phyloP scores from a whole-genome alignment of 2,797 vertebrate genomes.

The Sebastes nivosus region DNA sequence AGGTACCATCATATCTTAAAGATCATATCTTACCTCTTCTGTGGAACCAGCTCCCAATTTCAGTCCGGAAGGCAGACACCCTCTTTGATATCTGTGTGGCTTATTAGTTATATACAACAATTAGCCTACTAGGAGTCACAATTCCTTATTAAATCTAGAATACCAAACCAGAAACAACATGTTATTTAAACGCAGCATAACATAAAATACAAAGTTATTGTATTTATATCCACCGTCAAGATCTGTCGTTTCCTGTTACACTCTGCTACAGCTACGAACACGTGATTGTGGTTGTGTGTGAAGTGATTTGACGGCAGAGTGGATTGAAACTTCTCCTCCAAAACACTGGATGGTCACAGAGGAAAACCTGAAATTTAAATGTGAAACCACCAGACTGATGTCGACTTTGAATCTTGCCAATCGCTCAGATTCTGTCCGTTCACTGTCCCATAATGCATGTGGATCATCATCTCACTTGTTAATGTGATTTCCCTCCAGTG shows the following conservation, averaged over 20 bases:
- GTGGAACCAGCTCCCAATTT: too few relatives aligned
- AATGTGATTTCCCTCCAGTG: neutral
- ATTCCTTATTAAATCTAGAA: neutral
- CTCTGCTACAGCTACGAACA: conserved; percentile 73
- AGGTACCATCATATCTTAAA: too few relatives aligned
- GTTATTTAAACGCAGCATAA: neutral
- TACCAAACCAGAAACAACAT: neutral
- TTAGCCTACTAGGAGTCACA: neutral
- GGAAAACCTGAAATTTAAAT: neutral
- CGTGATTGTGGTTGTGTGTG: conserved; percentile 71
- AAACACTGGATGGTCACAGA: conserved; percentile 72
- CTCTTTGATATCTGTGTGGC: too few relatives aligned
- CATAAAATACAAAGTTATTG: neutral
- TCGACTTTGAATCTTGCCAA: too few relatives aligned
- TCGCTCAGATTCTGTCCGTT: too few relatives aligned
- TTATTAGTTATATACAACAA: too few relatives aligned
- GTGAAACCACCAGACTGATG: too few relatives aligned
- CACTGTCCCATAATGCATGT: too few relatives aligned
- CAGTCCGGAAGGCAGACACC: too few relatives aligned
- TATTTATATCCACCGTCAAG: neutral
- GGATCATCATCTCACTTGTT: neutral
- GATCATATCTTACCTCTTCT: too few relatives aligned
- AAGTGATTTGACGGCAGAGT: conserved; percentile 87
- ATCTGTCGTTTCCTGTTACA: neutral
- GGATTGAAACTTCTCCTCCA: conserved; percentile 88